phyloP scores from a whole-genome alignment of 1,140 invertebrate species.

The Drosophila micromelanica region DNA sequence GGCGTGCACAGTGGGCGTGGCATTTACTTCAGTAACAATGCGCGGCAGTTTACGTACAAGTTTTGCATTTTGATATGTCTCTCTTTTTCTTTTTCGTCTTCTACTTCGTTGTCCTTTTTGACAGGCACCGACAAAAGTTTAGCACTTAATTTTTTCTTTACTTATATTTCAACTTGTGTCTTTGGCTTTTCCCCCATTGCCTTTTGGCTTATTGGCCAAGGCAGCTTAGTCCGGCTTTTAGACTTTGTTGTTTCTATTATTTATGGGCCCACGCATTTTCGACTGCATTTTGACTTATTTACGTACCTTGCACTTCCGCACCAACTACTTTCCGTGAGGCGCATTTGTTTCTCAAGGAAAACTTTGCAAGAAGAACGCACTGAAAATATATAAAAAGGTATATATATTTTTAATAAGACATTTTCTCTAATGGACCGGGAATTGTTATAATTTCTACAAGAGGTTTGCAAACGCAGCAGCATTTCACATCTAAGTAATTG shows the following conservation, averaged over 20 bases:
- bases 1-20: constrained; percentile 33
- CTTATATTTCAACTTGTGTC: constrained; percentile 14
- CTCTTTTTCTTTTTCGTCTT: neutral
- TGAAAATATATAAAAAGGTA: constrained; percentile 27
- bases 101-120: constrained; percentile 32
- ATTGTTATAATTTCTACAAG: neutral
- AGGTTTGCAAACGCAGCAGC: too few species aligned
- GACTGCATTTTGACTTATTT: constrained; percentile 63
- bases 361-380: constrained; percentile 1
- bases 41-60: constrained; percentile 42
- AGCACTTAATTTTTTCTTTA: constrained; percentile 58
- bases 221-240: constrained; percentile 35
- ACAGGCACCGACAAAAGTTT: constrained; percentile 65
- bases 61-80: constrained; percentile 52
- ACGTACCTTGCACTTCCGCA: constrained; percentile 62
- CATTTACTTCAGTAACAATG: constrained; percentile 45
- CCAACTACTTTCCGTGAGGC: constrained; percentile 17
- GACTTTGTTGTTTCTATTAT: constrained; percentile 59
- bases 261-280: constrained; percentile 54
- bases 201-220: constrained; percentile 30
- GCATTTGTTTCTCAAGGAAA: constrained; percentile 16
- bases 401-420: constrained; percentile 38
- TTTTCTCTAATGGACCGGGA: constrained; percentile 8
- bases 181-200: neutral
- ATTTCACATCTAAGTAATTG: too few species aligned